Base-by-base conservation (phyloP, 2,888 invertebrate species). In the Plagodis dolabraria region DNA sequence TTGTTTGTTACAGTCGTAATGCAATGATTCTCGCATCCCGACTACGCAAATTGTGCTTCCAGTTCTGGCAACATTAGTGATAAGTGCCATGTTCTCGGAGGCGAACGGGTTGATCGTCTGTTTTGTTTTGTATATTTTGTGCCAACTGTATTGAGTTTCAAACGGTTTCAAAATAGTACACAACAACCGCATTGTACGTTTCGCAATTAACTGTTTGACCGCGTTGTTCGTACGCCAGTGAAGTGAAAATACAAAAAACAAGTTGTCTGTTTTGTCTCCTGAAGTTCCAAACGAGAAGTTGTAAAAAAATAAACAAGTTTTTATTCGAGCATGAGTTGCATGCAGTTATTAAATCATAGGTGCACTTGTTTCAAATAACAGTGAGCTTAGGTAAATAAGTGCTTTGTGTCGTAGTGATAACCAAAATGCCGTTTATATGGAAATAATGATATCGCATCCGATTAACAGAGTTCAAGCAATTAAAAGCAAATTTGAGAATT, bases 391-490 rank as follows among this genome's bases (percentile, higher is more conserved):
- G 40, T 9, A 11, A 50, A 49, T 40, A 50, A 62, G 38, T 38
- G 7, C 9, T 51, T 53, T 57, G 58, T 47, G 49, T 43, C 8
- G 8, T 11, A 50, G 57, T 57, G 56, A 54, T 57, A 60, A 50
- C 50, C 71, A 80, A 86, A 84, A 90, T 89, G 89, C 78, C 79
- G 79, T 77, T 71, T 68, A 69, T 62, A 67, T 77, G 73, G 79
- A 89, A 87, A 92, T 83, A 83, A 89, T 92, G 92, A 81, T 89
- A 86, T 88, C 90, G 64, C 83, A 87, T 76, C 79, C 85, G 63
- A 84, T 85, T 74, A 93, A 92, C 76, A 90, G 94, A 86, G 95
- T 95, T 47, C 95, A 94, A 89, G 93, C 93, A 51, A 95, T 95
- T 64, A 95, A 94, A 78, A 94, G 90, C 82, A 94, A 94, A 85